Evolutionary conservation across 1,140 invertebrate genomes (phyloP).

Genomic region (Drosophila gunungcola): DNA sequence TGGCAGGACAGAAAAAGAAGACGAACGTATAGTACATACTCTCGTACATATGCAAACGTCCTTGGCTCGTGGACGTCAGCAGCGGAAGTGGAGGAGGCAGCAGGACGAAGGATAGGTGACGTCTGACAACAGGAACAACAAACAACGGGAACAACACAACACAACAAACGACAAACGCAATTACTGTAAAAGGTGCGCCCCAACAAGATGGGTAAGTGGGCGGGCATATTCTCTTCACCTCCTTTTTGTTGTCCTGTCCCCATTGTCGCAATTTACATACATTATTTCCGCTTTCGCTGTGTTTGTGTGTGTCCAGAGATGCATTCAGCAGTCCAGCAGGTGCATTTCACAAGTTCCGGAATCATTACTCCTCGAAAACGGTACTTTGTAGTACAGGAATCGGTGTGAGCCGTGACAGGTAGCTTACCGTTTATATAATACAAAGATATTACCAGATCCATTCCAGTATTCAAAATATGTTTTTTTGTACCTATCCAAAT

Average conservation of each 20-base stretch:
- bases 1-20: conserved; percentile 8
- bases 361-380: conserved; percentile 1
- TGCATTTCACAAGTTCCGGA: conserved; percentile 34
- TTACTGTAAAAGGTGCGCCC: conserved; percentile 61
- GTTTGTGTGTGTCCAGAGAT: conserved; percentile 11
- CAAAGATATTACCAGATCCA: not conserved
- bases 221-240: conserved; percentile 1
- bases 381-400: not conserved
- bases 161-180: conserved; percentile 44
- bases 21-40: not conserved
- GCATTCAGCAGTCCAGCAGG: conserved; percentile 16
- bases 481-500: too few relatives aligned
- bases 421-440: not conserved
- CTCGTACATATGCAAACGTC: conserved; percentile 35
- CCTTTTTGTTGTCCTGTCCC: conserved; percentile 5
- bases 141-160: conserved; percentile 9
- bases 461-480: too few relatives aligned
- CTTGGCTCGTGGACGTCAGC: conserved; percentile 26
- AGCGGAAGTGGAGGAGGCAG: conserved; percentile 12
- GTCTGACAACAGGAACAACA: conserved; percentile 9
- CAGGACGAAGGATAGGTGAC: conserved; percentile 22
- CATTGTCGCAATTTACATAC: conserved; percentile 64
- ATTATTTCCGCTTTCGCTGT: conserved; percentile 20
- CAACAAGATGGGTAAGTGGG: conserved; percentile 75
- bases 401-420: not conserved